Evolutionary conservation across 2,113 vertebrate species (phyloP).

Genomic region (Phaethornis superciliosus): DNA sequence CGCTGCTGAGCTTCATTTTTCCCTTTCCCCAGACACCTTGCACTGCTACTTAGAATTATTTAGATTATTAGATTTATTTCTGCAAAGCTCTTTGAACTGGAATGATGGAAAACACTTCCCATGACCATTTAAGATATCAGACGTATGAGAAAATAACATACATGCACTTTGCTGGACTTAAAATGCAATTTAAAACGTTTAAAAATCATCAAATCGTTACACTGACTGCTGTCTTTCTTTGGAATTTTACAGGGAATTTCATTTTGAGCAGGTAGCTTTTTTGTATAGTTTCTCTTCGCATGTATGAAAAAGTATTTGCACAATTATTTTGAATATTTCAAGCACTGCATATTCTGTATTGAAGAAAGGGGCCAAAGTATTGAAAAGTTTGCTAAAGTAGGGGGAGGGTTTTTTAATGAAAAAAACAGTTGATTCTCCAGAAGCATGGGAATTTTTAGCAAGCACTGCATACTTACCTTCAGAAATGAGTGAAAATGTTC

Average conservation of each 20-base stretch:
- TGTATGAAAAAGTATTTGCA: not conserved
- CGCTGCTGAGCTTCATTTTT: not conserved
- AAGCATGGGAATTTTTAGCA: constrained; percentile 57
- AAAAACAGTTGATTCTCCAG: constrained; percentile 43
- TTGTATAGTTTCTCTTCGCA: not conserved
- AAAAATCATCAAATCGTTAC: not conserved
- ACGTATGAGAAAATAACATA: not conserved
- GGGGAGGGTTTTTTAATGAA: constrained; percentile 21
- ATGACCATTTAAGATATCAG: not conserved
- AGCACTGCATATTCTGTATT: not conserved
- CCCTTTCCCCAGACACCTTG: not conserved
- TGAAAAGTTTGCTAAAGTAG: constrained; percentile 31
- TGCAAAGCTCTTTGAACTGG: not conserved
- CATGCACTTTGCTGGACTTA: not conserved
- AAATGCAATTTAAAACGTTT: not conserved
- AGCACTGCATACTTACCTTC: not conserved
- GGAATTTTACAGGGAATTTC: not conserved
- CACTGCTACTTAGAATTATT: not conserved
- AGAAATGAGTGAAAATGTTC: constrained; percentile 43
- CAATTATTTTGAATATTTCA: not conserved
- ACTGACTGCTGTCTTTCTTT: not conserved
- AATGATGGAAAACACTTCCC: not conserved
- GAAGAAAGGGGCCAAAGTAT: not conserved
- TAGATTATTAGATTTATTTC: not conserved
- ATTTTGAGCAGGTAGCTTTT: not conserved